Base-by-base conservation (phyloP, 2,797 vertebrate species). In the Scleropages formosus region DNA sequence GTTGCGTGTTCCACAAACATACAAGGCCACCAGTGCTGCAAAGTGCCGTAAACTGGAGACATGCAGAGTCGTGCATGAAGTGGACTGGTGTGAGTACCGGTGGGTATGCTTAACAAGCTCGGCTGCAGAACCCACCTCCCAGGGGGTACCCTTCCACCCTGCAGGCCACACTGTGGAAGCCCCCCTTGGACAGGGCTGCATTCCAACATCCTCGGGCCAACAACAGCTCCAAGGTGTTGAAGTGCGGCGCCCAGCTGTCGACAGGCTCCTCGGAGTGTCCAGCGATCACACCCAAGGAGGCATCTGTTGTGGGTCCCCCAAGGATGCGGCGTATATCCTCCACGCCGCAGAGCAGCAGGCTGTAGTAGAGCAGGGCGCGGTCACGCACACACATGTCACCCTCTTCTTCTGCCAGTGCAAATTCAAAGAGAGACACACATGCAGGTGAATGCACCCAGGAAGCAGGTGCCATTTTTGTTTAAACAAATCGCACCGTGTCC, bases 341-440 rank as follows among this genome's bases (percentile, higher is more conserved):
- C 53, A 93, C 84, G 24, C 96, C 95, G 58, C 88, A 80, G 73
- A 92, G 93, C 84, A 98, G 86, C 53, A 98, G 93, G 76, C 94
- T 93, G 77, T 98, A 98, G 87, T 95, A 98, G 82, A 98, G 93
- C n/a, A 96, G 85, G 0, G 94, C 95, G 18, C 94, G 95, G 86
- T 98, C 95, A 0, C 90, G 92, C 3, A 99, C 93, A 0, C 93
- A 94, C 95, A 98, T 94, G 75, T 98, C 91, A 7, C 85, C 91
- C 85, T 98, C 95, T 85, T 98, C 97, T 87, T 98, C 97, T 94
- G 85, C 27, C 26, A 77, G 81, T 62, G 75, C 6, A 81, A 20
- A 63, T 49, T 10, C 51, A 18, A 74, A 65, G 11, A 10, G 24
- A 44, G 13, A 49, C 12, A 24, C 8, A 9, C 22, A 4, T 56